Conservation (phyloP, 2,888 invertebrate genomes). For the Dioctria rufipes region DNA sequence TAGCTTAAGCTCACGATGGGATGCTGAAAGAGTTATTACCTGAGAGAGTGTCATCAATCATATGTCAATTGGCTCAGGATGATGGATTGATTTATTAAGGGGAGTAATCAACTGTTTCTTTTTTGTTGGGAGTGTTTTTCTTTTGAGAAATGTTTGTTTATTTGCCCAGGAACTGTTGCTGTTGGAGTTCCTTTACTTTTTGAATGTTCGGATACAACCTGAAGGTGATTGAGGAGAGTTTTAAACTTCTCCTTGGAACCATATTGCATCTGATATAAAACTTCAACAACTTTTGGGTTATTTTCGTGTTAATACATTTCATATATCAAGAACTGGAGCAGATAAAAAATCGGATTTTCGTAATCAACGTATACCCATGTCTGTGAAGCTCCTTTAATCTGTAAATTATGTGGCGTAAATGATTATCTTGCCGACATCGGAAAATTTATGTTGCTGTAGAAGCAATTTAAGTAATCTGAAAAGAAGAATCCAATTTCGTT, state of each 20-base stretch:
- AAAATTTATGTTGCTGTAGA: no score
- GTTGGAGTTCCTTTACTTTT: not conserved
- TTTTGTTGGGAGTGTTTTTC: not conserved
- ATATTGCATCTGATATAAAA: not conserved
- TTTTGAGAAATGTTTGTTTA: conserved; percentile 2
- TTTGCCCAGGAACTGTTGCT: not conserved
- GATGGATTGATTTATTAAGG: conserved; percentile 19
- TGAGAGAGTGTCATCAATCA: conserved; percentile 19
- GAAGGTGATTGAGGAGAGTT: conserved; percentile 30
- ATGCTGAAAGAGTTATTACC: conserved; percentile 20
- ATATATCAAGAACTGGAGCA: no score
- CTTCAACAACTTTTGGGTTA: no score
- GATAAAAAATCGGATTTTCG: no score
- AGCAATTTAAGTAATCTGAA: no score
- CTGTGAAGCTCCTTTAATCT: no score
- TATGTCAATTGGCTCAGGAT: conserved; percentile 8
- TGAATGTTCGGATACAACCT: not conserved
- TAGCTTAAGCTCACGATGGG: not conserved
- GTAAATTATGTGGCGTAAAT: no score
- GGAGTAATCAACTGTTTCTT: conserved; percentile 6
- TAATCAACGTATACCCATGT: no score
- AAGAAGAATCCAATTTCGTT: no score
- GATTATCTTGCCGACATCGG: no score
- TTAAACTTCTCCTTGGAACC: conserved; percentile 8
- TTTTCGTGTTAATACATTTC: no score